Conservation (phyloP, 2,888 invertebrate genomes). For the Hyposoter dolosus region DNA sequence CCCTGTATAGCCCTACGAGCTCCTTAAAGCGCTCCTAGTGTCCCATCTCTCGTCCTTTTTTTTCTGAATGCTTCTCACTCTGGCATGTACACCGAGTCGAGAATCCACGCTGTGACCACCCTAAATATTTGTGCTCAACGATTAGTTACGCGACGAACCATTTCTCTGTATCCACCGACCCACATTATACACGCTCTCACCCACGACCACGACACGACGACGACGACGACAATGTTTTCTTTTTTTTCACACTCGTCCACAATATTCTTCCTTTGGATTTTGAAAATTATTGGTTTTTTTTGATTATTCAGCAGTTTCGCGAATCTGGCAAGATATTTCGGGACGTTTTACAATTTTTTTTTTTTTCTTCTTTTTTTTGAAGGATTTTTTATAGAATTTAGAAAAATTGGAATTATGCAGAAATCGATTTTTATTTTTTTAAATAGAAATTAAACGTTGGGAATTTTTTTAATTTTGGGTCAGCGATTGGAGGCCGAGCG, state of each 20-base stretch:
- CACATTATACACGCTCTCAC: conserved; percentile 60
- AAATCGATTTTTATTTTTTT: too few relatives aligned
- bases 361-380: too few relatives aligned
- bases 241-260: background rate
- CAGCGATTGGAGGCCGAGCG: too few relatives aligned
- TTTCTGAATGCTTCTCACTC: background rate
- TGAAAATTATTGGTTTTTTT: background rate
- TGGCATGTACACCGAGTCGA: background rate
- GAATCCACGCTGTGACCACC: conserved; percentile 65
- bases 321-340: background rate
- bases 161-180: conserved; percentile 26
- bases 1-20: background rate
- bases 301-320: background rate
- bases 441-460: too few relatives aligned
- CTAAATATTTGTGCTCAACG: conserved; percentile 77
- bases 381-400: too few relatives aligned
- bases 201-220: background rate
- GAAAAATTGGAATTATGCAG: too few relatives aligned
- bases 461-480: too few relatives aligned
- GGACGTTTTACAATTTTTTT: background rate
- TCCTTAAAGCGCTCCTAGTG: background rate
- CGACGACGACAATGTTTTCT: conserved; percentile 13
- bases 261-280: conserved; percentile 19
- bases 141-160: conserved; percentile 75
- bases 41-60: conserved; percentile 38